Evolutionary conservation across 2,113 vertebrate species (phyloP).

Genomic region (Pogona vitticeps): DNA sequence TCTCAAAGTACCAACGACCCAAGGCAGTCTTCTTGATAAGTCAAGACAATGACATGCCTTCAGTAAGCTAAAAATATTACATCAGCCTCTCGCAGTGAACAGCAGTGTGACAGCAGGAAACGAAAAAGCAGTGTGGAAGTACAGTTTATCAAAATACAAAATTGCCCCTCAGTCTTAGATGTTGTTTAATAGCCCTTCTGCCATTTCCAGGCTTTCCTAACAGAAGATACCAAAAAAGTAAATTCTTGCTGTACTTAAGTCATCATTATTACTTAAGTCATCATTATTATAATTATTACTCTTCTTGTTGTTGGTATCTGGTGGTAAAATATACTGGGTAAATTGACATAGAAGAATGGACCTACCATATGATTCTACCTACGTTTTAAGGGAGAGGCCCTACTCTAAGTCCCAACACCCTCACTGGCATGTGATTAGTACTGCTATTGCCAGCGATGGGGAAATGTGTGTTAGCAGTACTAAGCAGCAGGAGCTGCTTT

Average conservation of each 20-base stretch:
- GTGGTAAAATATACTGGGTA: no score
- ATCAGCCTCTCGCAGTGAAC: not conserved
- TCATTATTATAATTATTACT: no score
- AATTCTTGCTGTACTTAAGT: not conserved
- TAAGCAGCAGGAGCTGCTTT: no score
- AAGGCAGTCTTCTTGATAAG: constrained; percentile 15
- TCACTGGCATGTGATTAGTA: no score
- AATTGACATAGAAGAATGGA: no score
- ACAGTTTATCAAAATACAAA: not conserved
- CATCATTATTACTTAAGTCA: no score
- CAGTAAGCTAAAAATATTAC: constrained; percentile 9
- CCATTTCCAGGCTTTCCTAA: not conserved
- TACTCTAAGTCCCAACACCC: no score
- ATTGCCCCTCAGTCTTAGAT: not conserved
- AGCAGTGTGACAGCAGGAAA: not conserved
- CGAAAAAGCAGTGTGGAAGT: not conserved
- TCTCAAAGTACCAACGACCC: constrained; percentile 10
- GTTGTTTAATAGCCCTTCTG: not conserved
- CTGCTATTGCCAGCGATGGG: no score
- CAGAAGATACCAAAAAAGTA: not conserved
- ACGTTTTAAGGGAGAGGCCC: no score
- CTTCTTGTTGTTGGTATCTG: no score
- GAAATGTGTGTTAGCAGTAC: no score
- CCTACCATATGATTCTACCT: no score
- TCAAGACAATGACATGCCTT: not conserved